Conservation (phyloP, 2,113 vertebrate genomes). For the Campylomormyrus numenius region DNA sequence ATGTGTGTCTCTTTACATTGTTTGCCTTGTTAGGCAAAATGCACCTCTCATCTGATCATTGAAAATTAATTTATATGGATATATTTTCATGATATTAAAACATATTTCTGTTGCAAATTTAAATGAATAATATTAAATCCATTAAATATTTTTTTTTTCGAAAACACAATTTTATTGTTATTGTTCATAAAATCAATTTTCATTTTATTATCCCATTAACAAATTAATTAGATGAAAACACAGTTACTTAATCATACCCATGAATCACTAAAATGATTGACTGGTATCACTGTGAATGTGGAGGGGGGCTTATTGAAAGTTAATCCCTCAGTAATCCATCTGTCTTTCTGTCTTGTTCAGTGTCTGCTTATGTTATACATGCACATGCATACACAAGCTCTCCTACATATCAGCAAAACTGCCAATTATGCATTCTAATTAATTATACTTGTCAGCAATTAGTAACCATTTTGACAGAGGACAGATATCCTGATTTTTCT, state of each 20-base stretch:
- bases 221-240: neutral
- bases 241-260: neutral
- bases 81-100: neutral
- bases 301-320: neutral
- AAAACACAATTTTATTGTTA: neutral
- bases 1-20: neutral
- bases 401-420: neutral
- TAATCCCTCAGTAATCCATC: neutral
- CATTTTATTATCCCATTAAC: neutral
- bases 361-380: neutral
- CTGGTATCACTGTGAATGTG: neutral
- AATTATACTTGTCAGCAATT: neutral
- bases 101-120: neutral
- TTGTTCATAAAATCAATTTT: neutral
- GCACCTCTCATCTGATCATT: neutral
- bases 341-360: neutral
- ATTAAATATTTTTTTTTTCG: neutral
- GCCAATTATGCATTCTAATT: neutral
- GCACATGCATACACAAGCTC: neutral
- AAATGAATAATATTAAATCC: neutral
- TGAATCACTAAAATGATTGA: neutral
- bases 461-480: neutral
- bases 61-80: neutral
- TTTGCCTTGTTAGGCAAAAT: neutral
- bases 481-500: neutral